These are phyloP conservation scores for Stegodyphus dumicola DNA, from an alignment of 1,140 invertebrate genomes.

Conservation along the genomic window DNA sequence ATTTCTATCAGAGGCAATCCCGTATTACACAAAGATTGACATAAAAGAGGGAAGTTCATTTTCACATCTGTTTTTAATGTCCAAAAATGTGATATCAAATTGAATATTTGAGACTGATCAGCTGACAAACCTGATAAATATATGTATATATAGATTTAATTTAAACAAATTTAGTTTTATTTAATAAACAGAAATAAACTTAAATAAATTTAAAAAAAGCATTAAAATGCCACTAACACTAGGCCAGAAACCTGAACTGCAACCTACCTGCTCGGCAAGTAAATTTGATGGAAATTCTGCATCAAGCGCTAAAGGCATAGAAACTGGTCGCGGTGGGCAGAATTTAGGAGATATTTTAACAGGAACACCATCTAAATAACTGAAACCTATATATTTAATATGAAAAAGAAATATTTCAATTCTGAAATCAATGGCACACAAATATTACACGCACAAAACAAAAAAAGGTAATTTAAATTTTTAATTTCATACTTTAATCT, in stretches of 20 bases:
- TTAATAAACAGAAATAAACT: background rate
- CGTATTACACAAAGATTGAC: no score
- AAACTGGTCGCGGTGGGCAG: slow-evolving; percentile 79
- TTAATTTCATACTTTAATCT: no score
- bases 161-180: background rate
- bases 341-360: slow-evolving; percentile 89
- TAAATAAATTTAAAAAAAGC: background rate
- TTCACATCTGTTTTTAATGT: no score
- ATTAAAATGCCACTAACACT: background rate
- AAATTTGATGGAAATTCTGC: slow-evolving; percentile 71
- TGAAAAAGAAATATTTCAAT: background rate
- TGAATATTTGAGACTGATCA: no score
- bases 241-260: background rate
- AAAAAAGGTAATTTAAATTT: no score
- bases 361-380: slow-evolving; percentile 82
- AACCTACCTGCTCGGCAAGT: slow-evolving; percentile 51
- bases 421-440: no score
- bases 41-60: no score
- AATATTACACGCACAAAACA: no score
- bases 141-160: no score
- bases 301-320: slow-evolving; percentile 76
- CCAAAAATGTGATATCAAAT: no score
- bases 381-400: slow-evolving; percentile 63
- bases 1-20: no score
- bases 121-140: no score